Evolutionary conservation across 2,888 invertebrate genomes (phyloP).

Genomic region (Crocallis elinguaria): DNA sequence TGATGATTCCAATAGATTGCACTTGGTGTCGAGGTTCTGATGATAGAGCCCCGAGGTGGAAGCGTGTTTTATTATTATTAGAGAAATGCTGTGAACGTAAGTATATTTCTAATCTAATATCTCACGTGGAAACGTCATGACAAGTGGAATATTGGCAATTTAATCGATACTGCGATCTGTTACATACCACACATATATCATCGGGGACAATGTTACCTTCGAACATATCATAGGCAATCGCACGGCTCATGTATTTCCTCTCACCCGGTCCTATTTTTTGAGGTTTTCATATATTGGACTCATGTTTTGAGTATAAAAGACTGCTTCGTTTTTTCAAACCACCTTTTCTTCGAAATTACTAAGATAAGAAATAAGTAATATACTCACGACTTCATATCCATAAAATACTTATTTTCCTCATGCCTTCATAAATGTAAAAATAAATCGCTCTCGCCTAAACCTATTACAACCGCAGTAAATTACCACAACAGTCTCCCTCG

Average conservation of each 20-base stretch:
- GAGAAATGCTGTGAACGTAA: too few species aligned
- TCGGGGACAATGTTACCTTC: slow-evolving; percentile 33
- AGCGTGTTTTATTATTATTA: too few species aligned
- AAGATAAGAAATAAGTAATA: slow-evolving; percentile 10
- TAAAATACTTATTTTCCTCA: slow-evolving; percentile 20
- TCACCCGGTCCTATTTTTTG: slow-evolving; percentile 22
- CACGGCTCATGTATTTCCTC: slow-evolving; percentile 33
- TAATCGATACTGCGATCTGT: slow-evolving; percentile 37
- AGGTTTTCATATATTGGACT: slow-evolving; percentile 26
- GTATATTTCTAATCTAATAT: too few species aligned
- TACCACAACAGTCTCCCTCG: slow-evolving; percentile 32
- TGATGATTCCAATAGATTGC: too few species aligned
- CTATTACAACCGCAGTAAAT: slow-evolving; percentile 35
- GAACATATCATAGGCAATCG: slow-evolving; percentile 34
- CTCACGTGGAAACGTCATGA: too few species aligned
- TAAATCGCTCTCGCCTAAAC: slow-evolving; percentile 26
- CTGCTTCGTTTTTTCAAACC: slow-evolving; percentile 5
- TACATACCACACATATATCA: slow-evolving; percentile 41
- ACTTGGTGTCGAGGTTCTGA: too few species aligned
- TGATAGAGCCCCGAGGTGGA: too few species aligned
- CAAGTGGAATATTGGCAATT: slow-evolving; percentile 49
- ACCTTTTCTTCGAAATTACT: slow-evolving; percentile 16
- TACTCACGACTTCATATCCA: slow-evolving; percentile 7
- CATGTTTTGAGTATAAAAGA: slow-evolving; percentile 16
- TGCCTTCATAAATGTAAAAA: slow-evolving; percentile 35